Conservation (phyloP, 1,140 invertebrate genomes). For the Phocides pigmalion region DNA sequence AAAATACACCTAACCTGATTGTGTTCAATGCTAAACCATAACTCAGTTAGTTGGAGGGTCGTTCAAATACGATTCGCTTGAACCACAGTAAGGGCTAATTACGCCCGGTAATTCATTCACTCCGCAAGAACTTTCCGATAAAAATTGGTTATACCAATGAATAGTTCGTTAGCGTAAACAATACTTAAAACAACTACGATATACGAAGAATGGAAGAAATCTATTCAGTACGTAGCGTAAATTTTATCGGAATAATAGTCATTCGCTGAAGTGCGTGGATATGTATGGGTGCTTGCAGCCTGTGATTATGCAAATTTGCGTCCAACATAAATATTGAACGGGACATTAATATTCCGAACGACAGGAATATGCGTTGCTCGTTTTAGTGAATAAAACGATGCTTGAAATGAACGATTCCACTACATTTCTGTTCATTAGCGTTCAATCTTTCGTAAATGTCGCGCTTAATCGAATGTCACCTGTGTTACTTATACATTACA, state of each 20-base stretch:
- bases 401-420: conserved; percentile 53
- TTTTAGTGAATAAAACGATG: conserved; percentile 70
- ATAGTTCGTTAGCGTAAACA: conserved; percentile 48
- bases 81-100: conserved; percentile 48
- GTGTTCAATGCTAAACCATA: conserved; percentile 33
- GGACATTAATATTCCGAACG: conserved; percentile 80
- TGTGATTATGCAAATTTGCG: conserved; percentile 81
- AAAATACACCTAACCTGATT: conserved; percentile 32
- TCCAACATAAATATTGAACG: conserved; percentile 81
- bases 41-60: conserved; percentile 42
- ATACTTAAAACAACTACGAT: conserved; percentile 42
- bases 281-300: conserved; percentile 61
- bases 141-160: conserved; percentile 40
- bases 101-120: conserved; percentile 43
- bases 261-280: conserved; percentile 57
- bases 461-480: conserved; percentile 18
- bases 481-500: too few relatives aligned
- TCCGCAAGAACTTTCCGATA: conserved; percentile 38
- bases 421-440: conserved; percentile 60
- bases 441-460: conserved; percentile 37
- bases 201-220: conserved; percentile 38
- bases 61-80: conserved; percentile 41
- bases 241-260: conserved; percentile 73
- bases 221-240: conserved; percentile 52
- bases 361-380: conserved; percentile 76